Base-by-base conservation (phyloP, 2,113 vertebrate genomes). In the Sitta europaea region DNA sequence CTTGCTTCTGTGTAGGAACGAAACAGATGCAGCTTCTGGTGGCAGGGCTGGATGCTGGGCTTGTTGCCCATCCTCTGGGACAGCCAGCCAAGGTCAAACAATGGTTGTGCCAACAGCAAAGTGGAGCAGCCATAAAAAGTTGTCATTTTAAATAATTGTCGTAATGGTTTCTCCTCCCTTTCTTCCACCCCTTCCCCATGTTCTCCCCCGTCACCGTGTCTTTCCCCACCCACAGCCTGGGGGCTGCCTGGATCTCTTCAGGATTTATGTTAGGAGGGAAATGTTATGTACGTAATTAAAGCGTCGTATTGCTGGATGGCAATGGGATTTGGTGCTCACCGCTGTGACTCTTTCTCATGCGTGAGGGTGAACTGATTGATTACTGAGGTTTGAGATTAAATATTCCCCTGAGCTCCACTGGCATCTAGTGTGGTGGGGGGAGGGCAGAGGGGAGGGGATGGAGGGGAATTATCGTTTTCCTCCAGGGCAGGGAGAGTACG, bases 351-450 rank as follows among this genome's bases (percentile, higher is more conserved):
- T 76, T 91, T 92, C 78, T 95, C 90, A 83, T 70, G 92, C 25
- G 6, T 76, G 76, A 95, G 93, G 85, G 90, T 83, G 93, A 96
- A 90, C 92, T 82, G 95, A 97, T 94, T 92, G 93, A 95, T 96
- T 97, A 92, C 90, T 88, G 94, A 88, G 94, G 93, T 93, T 88
- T 94, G 93, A 94, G 92, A 94, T 94, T 94, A 96, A 96, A 86
- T 96, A 90, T 83, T 93, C 92, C 94, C 94, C 57, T 36, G 86
- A 86, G 93, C 82, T 83, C 36, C 0, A 0, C 31, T 88, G 94
- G 67, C 76, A 90, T 90, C 90, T 86, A 80, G 11, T 62, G 55
- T 19, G 63, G 15, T 54, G 28, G 82, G 58, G 75, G 89, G 55
- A 89, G 68, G 80, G 83, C 50, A 57, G 53, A 71, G 58, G 80